phyloP scores from a whole-genome alignment of 1,140 invertebrate species.

The Tetragnatha versicolor region DNA sequence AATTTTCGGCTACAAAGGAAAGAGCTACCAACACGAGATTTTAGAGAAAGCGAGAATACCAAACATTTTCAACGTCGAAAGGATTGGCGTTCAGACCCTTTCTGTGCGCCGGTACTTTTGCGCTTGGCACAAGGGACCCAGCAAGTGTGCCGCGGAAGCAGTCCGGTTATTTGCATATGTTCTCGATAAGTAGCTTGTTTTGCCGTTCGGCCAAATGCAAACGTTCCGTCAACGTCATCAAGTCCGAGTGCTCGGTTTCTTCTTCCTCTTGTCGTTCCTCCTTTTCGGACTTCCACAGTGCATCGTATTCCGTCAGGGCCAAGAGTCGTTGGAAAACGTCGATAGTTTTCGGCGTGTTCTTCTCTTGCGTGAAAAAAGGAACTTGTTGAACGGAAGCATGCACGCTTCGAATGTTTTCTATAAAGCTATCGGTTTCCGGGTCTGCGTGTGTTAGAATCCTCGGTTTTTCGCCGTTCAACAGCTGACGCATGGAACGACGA shows the following conservation, averaged over 20 bases:
- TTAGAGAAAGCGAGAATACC: background rate
- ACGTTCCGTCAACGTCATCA: background rate
- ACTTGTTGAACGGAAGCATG: background rate
- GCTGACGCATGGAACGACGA: background rate
- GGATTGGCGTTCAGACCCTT: background rate
- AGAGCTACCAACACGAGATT: background rate
- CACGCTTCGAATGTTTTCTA: background rate
- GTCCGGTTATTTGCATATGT: background rate
- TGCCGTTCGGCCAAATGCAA: background rate
- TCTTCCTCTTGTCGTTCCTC: background rate
- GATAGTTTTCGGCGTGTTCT: background rate
- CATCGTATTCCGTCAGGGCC: background rate
- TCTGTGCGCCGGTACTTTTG: background rate
- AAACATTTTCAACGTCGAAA: background rate
- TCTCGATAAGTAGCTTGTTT: background rate
- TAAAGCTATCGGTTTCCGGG: background rate
- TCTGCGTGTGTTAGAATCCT: background rate
- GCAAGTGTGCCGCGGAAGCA: background rate
- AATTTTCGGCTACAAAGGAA: background rate
- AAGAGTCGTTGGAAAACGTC: background rate
- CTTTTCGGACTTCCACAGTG: background rate
- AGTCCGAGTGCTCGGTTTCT: background rate
- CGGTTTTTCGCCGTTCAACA: background rate
- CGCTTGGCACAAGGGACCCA: background rate
- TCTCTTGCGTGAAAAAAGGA: background rate